These are phyloP conservation scores for Eupithecia subfuscata DNA, from an alignment of 2,888 invertebrate genomes.

Conservation along the genomic window DNA sequence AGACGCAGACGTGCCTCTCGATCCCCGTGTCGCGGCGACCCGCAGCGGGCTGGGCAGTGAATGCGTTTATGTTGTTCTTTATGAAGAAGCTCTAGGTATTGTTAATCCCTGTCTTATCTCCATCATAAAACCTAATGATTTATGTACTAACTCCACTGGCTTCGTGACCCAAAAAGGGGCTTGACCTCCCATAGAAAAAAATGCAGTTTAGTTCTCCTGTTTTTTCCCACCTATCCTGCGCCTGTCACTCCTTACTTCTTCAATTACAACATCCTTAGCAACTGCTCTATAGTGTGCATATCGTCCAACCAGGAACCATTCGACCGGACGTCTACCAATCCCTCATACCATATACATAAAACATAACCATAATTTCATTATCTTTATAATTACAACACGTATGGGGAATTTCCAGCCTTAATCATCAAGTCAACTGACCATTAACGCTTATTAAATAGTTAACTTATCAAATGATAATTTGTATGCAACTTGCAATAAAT, in stretches of 20 bases:
- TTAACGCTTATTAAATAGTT: constrained; percentile 42
- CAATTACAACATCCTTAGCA: neutral
- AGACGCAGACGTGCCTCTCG: too few relatives aligned
- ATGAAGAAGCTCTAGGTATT: neutral
- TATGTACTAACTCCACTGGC: neutral
- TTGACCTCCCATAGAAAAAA: neutral
- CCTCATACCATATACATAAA: constrained; percentile 38
- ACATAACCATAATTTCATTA: constrained; percentile 29
- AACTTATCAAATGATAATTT: constrained; percentile 42
- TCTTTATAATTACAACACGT: constrained; percentile 37
- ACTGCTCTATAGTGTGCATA: neutral
- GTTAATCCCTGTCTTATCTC: neutral
- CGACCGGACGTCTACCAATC: constrained; percentile 61
- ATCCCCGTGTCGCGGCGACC: too few relatives aligned
- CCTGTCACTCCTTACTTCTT: neutral
- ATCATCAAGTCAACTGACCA: constrained; percentile 41
- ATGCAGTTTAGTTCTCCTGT: neutral
- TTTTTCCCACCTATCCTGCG: neutral
- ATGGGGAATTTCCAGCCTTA: constrained; percentile 42
- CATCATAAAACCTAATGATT: neutral
- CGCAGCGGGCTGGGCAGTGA: too few relatives aligned
- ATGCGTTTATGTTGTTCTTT: too few relatives aligned
- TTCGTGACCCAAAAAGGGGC: neutral
- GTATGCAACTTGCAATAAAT: constrained; percentile 33
- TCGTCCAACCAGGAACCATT: constrained; percentile 39